These are phyloP conservation scores for Rotaria macrura DNA, from an alignment of 2,888 invertebrate species.

Conservation along the genomic window DNA sequence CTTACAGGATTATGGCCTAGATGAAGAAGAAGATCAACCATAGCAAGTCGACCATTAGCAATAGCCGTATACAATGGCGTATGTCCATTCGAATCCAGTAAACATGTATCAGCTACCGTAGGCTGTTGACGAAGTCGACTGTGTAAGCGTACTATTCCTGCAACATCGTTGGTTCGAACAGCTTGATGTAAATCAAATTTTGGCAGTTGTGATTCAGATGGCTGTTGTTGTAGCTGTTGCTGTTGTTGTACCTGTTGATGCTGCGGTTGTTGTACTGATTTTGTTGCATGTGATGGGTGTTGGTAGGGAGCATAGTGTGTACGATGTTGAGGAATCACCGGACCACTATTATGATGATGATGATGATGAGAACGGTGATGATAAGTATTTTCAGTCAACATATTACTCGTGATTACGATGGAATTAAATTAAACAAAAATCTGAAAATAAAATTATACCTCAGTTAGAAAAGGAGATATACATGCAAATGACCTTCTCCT, in stretches of 20 bases:
- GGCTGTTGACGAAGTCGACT: background rate
- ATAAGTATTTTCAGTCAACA: background rate
- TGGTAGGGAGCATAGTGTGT: background rate
- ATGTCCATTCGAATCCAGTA: background rate
- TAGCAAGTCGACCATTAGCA: background rate
- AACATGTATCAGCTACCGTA: background rate
- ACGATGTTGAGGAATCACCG: background rate
- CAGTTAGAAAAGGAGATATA: background rate
- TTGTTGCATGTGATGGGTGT: background rate
- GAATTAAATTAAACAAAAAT: background rate
- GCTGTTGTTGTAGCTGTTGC: background rate
- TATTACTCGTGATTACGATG: background rate
- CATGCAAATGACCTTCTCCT: background rate
- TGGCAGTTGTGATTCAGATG: background rate
- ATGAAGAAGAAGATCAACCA: constrained; percentile 10
- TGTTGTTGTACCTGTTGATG: background rate
- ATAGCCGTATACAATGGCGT: constrained; percentile 6
- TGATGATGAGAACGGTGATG: background rate
- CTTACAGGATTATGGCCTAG: constrained; percentile 10
- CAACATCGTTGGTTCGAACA: constrained; percentile 5
- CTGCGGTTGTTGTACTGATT: background rate
- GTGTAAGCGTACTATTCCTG: background rate
- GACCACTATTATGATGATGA: background rate
- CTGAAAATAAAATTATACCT: background rate
- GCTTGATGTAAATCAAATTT: background rate